Percentiles rank a stretch among this genome's conserved stretches.
Conservation (phyloP, 2,888 invertebrate genomes). For the Apoda limacodes region DNA sequence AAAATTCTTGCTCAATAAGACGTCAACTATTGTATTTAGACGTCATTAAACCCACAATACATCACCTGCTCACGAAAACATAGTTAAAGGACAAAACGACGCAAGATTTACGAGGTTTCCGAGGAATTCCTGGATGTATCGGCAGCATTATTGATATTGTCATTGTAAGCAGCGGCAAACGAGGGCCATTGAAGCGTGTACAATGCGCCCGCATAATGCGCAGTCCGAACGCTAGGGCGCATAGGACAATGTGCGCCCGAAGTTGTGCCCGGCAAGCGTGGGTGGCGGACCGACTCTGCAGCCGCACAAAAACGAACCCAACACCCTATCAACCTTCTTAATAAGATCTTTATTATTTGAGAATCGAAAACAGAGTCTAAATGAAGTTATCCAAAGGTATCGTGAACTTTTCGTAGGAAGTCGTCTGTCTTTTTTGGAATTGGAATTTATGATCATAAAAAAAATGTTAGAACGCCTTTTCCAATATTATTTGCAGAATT, state of each 20-base stretch:
- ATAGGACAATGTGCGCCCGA: conserved; percentile 48
- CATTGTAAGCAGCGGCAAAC: conserved; percentile 58
- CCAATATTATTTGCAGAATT: too few species aligned
- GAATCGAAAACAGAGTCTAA: too few species aligned
- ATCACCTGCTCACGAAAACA: conserved; percentile 25
- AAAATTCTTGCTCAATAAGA: too few species aligned
- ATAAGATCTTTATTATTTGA: too few species aligned
- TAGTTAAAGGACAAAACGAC: conserved; percentile 37
- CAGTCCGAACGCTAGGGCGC: conserved; percentile 47
- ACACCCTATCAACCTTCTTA: too few species aligned
- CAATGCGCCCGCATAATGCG: conserved; percentile 64
- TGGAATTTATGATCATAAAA: too few species aligned
- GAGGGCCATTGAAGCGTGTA: conserved; percentile 61
- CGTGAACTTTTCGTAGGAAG: too few species aligned
- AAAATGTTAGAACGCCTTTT: too few species aligned
- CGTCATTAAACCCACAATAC: background rate
- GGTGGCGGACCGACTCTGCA: conserved; percentile 41
- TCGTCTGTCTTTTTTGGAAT: too few species aligned
- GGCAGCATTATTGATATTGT: conserved; percentile 59
- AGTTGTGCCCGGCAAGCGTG: conserved; percentile 46
- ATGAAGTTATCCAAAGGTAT: too few species aligned
- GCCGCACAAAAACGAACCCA: conserved; percentile 47
- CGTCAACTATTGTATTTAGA: background rate
- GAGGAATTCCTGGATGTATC: conserved; percentile 41
- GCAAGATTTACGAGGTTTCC: conserved; percentile 54